Evolutionary conservation across 2,888 invertebrate genomes (phyloP), one percentile per base, ranked within the genome.

Genomic region (Ellobium chinense): DNA sequence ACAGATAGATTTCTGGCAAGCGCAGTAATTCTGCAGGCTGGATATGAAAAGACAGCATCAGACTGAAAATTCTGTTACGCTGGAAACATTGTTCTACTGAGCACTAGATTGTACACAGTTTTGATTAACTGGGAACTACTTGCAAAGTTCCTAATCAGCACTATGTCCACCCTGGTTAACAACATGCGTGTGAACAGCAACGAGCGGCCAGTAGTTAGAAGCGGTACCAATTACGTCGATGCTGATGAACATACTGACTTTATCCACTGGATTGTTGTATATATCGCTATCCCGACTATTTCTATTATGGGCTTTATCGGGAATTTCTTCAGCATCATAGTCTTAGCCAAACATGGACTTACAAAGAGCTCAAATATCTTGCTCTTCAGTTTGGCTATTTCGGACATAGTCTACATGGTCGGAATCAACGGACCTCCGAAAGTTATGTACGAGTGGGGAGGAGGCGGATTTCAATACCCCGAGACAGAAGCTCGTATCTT

Each of bases 191-290:
- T n/a, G n/a, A n/a, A n/a, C n/a, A n/a, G n/a, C n/a, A n/a, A n/a
- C n/a, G n/a, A n/a, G n/a, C n/a, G n/a, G n/a, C n/a, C n/a, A n/a
- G n/a, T n/a, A n/a, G n/a, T n/a, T n/a, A 46, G 46, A 12, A 46
- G 7, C 46, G 46, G 18, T 18, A 18, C 7, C 24, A 60, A 72
- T 14, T 36, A 72, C 1, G 14, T n/a, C 24, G 65, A 65, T 27
- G 75, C 75, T 14, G 66, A 56, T 36, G 14, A 63, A 2, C 21
- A 65, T 27, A 56, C 56, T 12, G 65, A 75, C n/a, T 54, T 34
- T 31, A 65, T 75, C 34, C 75, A 75, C 65, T 75, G 75, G 75
- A 66, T 27, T 69, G 36, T 77, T 21, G 68, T 77, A 1, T 77
- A 37, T 37, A 37, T 69, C 21, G 5, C 37, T 18, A 77, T 69